These are phyloP conservation scores for Drosophila ustulata DNA, from an alignment of 2,888 invertebrate genomes.

Conservation along the genomic window DNA sequence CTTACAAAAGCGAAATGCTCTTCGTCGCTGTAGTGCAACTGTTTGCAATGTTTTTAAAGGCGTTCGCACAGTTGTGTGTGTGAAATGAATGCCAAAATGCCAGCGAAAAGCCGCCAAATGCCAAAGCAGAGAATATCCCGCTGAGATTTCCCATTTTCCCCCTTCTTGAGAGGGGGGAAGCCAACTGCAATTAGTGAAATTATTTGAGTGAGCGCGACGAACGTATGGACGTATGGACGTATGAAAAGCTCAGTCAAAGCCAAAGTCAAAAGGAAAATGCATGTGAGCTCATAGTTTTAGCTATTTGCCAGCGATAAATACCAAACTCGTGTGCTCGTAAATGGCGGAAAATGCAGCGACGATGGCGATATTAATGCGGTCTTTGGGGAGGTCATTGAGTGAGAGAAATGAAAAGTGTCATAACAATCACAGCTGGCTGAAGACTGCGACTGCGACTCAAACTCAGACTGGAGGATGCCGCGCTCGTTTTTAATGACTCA, in stretches of 20 bases:
- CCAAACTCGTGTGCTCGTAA: neutral
- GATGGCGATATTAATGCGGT: slow-evolving; percentile 42
- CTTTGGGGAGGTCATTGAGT: slow-evolving; percentile 52
- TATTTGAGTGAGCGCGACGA: slow-evolving; percentile 44
- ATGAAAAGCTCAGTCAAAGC: slow-evolving; percentile 11
- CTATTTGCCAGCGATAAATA: slow-evolving; percentile 40
- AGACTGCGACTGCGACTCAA: neutral
- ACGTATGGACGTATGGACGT: slow-evolving; percentile 6
- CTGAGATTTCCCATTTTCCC: neutral
- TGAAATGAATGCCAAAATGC: slow-evolving; percentile 15
- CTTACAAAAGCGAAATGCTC: neutral
- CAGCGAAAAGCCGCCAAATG: neutral
- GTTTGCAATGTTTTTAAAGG: neutral
- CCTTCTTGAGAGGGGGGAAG: slow-evolving; percentile 2
- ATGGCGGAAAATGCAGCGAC: slow-evolving; percentile 15
- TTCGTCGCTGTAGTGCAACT: neutral
- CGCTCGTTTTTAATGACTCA: slow-evolving; percentile 74
- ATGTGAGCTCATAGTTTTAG: slow-evolving; percentile 27
- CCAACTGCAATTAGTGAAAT: slow-evolving; percentile 61
- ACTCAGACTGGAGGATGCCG: slow-evolving; percentile 37
- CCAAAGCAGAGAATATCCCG: slow-evolving; percentile 1
- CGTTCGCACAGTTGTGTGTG: slow-evolving; percentile 5
- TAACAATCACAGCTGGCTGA: slow-evolving; percentile 68
- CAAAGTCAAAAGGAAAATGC: slow-evolving; percentile 4
- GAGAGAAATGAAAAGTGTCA: slow-evolving; percentile 77